Base-by-base conservation (phyloP, 2,797 vertebrate genomes). In the Thalassophryne amazonica region DNA sequence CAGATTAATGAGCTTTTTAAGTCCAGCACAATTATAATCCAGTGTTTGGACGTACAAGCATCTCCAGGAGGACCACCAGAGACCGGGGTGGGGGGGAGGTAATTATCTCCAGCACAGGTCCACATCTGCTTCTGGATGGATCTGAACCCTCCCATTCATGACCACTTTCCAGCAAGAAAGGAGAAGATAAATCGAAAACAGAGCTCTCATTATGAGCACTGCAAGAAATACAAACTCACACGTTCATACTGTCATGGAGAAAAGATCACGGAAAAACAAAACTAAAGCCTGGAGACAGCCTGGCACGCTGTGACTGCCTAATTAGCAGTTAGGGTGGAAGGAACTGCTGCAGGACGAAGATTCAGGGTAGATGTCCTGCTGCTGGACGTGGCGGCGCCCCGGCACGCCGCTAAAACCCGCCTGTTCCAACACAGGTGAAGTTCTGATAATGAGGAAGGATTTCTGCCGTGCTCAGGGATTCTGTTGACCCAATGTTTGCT, bases 1-100 rank as follows among this genome's bases (percentile, higher is more conserved):
- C 19, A 73, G 81, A 84, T 83, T 64, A 80, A 84, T 78, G 73
- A 69, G 46, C 59, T 47, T 77, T 65, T 78, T 86, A 80, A 80
- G 3, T 75, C 31, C 71, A 61, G 57, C 37, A 52, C 76, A 73
- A 74, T 81, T 77, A 76, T 73, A 76, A 64, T 66, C 45, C 56
- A 32, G 43, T 78, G 78, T 76, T 43, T 58, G 63, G 70, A 68
- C 49, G 67, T 52, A 29, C 18, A 69, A 60, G 18, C 56, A 24
- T 69, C 73, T 58, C 75, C 53, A 24, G 78, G 61, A 73, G 50
- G 25, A 63, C 71, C 37, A n/a, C n/a, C n/a, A n/a, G n/a, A n/a
- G n/a, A n/a, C n/a, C n/a, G n/a, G n/a, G n/a, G n/a, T n/a, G n/a
- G n/a, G n/a, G n/a, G n/a, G n/a, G n/a, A n/a, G 47, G 68, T 81